A percentile compares a stretch with the other conserved stretches of the same genome.
These are phyloP conservation scores for Poeciliopsis presidionis DNA, from an alignment of 2,797 vertebrate species.

Conservation along the genomic window DNA sequence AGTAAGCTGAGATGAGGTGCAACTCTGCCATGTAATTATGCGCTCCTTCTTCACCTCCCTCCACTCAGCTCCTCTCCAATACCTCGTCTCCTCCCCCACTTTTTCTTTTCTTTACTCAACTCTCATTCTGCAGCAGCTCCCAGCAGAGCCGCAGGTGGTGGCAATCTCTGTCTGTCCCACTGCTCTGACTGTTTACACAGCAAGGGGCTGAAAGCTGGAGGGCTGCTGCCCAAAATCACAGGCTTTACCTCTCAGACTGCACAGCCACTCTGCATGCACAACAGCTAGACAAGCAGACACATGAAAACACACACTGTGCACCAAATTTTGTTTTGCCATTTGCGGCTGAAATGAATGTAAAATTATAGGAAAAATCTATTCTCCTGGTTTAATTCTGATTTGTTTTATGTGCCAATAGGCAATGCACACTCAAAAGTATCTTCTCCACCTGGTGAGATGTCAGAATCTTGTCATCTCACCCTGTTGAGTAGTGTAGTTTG, in stretches of 20 bases:
- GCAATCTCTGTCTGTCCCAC: constrained; percentile 66
- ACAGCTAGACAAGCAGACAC: constrained; percentile 7
- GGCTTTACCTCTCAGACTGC: constrained; percentile 60
- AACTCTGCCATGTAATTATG: constrained; percentile 77
- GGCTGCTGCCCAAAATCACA: constrained; percentile 64
- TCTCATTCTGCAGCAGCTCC: constrained; percentile 63
- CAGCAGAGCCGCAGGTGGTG: constrained; percentile 73
- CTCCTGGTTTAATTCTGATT: not conserved
- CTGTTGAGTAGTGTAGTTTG: not conserved
- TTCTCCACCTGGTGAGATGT: not conserved
- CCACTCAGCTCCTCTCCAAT: constrained; percentile 52
- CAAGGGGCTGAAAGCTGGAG: constrained; percentile 48
- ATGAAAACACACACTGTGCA: not conserved
- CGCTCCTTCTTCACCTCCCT: constrained; percentile 69
- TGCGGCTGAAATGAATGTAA: not conserved
- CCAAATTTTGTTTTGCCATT: not conserved
- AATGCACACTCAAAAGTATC: not conserved
- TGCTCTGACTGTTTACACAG: constrained; percentile 55
- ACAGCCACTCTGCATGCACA: constrained; percentile 29
- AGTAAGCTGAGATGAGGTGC: constrained; percentile 68
- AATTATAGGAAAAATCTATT: not conserved
- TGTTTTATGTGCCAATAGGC: not conserved
- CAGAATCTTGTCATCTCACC: not conserved
- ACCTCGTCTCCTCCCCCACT: constrained; percentile 18
- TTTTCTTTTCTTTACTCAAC: constrained; percentile 23